Evolutionary conservation across 1,140 invertebrate genomes (phyloP), one percentile per base, ranked within the genome.

Genomic region (Theocolax elegans): DNA sequence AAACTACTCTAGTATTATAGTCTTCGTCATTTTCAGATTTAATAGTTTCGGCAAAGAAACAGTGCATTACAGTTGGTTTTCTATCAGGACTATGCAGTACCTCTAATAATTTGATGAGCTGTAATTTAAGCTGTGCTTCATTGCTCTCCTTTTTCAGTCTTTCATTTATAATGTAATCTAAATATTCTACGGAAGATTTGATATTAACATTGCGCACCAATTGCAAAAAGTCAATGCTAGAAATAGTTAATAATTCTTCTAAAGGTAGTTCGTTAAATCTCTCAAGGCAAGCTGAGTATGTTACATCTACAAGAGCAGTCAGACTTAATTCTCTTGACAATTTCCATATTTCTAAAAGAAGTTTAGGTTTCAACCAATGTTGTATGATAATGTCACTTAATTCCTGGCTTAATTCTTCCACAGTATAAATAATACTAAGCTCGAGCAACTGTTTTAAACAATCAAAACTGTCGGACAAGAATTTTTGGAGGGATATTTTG

Each of bases 141-240:
- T 53, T 38, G 1, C 15, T 23, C 10, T 64, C 59, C 13, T 58
- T 71, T 3, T 46, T 58, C 60, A 71, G 31, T 49, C 60, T 56
- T 31, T 71, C 60, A 17, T 63, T 64, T 23, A 64, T 44, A 2
- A 44, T 29, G 25, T n/a, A 64, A 0, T 27, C 17, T 49, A 71
- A 25, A 40, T 64, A 58, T 31, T 71, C 60, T 27, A 49, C 38
- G 2, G 60, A 51, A 29, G 71, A 66, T 46, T 21, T 72, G 9
- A 75, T 44, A 66, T 78, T 78, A 13, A 74, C 72, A 67, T 75
- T 78, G 10, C 70, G 64, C 29, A 76, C 38, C 2, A 78, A 53
- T 40, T 76, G 67, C 15, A 73, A 38, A 42, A 78, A 73, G 48
- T 75, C 71, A 13, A 56, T 65, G 1, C 53, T 25, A 1, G 66